These are phyloP conservation scores for Patiria miniata DNA, from an alignment of 35 echinoderm and acorn worm genomes.

Conservation along the genomic window DNA sequence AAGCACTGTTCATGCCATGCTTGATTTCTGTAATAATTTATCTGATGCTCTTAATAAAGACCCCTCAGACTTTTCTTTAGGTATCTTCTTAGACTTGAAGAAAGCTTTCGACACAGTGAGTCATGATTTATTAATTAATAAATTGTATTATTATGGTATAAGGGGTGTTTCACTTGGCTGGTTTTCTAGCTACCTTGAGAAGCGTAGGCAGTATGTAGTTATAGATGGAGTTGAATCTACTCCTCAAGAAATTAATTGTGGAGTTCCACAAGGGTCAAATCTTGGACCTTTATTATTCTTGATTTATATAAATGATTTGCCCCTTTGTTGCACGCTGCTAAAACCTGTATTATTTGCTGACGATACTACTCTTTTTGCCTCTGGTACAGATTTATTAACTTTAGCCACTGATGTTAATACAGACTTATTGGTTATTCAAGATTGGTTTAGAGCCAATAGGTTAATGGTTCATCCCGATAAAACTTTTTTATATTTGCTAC, in stretches of 20 bases:
- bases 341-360: too few species aligned
- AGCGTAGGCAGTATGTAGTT: too few species aligned
- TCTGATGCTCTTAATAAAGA: too few species aligned
- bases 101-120: not conserved
- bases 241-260: not conserved
- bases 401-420: not conserved
- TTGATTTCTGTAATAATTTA: too few species aligned
- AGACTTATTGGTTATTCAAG: not conserved
- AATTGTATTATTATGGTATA: slow-evolving; percentile 12
- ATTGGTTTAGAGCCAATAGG: not conserved
- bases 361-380: not conserved
- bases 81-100: too few species aligned
- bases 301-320: slow-evolving; percentile 8
- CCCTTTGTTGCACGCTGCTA: not conserved
- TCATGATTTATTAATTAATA: not conserved
- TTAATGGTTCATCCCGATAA: not conserved
- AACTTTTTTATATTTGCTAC: too few species aligned
- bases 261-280: not conserved
- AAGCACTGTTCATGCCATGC: too few species aligned
- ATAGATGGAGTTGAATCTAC: not conserved
- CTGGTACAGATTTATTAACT: not conserved
- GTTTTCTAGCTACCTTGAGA: too few species aligned
- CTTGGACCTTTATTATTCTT: not conserved
- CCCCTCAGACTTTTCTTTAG: too few species aligned
- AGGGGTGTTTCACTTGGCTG: not conserved